Evolutionary conservation across 1,140 invertebrate genomes (phyloP), one percentile per base, ranked within the genome.

Genomic region (Kradibia gibbosae): DNA sequence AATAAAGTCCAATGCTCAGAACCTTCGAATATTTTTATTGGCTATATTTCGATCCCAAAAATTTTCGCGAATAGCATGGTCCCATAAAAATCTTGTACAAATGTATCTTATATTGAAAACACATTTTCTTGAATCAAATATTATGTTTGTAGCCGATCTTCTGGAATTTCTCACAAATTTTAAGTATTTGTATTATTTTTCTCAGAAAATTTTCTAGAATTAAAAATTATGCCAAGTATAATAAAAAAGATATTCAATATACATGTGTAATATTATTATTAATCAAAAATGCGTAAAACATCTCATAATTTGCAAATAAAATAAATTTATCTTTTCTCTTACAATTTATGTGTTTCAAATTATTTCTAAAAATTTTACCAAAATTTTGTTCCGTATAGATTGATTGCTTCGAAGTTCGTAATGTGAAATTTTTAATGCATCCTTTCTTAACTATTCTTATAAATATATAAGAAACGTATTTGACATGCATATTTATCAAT

Each of bases 101-200:
- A 13, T 48, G 70, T 70, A 31, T 72, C 28, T 72, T 28, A 48
- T 71, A 71, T 71, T 28, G 67, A 48, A 28, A 65, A 36, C 20
- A 39, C 15, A 15, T 5, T 31, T 15, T 62, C 22, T 55, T 10
- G 53, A 5, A 55, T 55, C 22, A n/a, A n/a, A n/a, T 55, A 55
- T 55, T 55, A 55, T n/a, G 25, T 5, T 10, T 10, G 1, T 55
- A 55, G 25, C 22, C 20, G 53, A n/a, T 55, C 20, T n/a, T 55
- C 53, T 25, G 22, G 25, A 55, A 55, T 55, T 55, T n/a, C n/a
- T 55, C 53, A 5, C 10, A 25, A 55, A 55, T 5, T 55, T n/a
- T n/a, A 55, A 55, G 25, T 55, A 3, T n/a, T n/a, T n/a, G 22
- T 55, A 55, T 55, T 55, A 10, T n/a, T n/a, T n/a, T 55, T 25